Conservation (phyloP, 1,140 invertebrate species). For the Platorchestia sp. region DNA sequence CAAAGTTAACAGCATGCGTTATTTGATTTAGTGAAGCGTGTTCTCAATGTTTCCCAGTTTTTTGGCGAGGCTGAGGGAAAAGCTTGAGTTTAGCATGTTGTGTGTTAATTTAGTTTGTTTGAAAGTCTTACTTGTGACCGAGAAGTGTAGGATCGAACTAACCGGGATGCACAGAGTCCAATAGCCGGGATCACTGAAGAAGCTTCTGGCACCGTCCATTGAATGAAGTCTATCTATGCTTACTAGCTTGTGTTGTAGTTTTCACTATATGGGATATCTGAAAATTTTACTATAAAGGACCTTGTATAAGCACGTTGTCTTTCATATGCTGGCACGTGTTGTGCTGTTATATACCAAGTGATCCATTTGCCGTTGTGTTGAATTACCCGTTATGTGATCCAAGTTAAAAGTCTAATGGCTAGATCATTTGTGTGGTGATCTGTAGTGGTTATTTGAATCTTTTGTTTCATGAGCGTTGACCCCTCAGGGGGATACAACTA, state of each 20-base stretch:
- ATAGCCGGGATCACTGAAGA: not conserved
- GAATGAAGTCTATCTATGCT: not conserved
- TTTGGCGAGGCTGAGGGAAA: not conserved
- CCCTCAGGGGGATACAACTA: too few species aligned
- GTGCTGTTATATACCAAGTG: not conserved
- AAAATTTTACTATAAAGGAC: not conserved
- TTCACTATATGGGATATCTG: not conserved
- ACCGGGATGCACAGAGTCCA: not conserved
- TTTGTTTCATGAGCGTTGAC: too few species aligned
- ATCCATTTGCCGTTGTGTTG: not conserved
- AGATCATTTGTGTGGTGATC: not conserved
- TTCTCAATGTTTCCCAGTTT: not conserved
- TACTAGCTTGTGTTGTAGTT: not conserved
- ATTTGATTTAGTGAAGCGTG: not conserved
- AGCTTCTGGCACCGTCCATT: not conserved
- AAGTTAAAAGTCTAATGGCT: not conserved
- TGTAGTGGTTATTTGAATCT: too few species aligned
- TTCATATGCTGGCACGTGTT: not conserved
- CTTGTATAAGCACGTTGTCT: not conserved
- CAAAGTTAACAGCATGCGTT: not conserved
- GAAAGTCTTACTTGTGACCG: not conserved
- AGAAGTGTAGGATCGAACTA: not conserved
- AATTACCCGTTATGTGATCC: not conserved
- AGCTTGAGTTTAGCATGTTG: not conserved
- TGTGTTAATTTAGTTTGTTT: not conserved